Percentiles rank a stretch among this genome's conserved stretches.
Evolutionary conservation across 2,113 vertebrate genomes (phyloP).

Genomic region (Rana temporaria): DNA sequence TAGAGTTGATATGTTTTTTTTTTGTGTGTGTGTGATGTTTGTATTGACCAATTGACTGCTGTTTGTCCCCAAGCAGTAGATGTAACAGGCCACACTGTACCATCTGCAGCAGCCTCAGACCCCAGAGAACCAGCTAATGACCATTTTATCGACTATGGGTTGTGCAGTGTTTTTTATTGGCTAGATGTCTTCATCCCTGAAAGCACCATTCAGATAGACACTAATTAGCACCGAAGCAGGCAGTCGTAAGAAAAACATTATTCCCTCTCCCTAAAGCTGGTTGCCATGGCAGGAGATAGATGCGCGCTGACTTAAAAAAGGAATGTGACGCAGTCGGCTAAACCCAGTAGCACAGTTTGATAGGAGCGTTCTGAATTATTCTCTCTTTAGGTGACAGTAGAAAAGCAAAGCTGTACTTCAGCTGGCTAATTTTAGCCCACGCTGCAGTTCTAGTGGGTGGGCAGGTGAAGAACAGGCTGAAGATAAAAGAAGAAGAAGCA

Average conservation of each 20-base stretch:
- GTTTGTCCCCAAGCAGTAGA: not conserved
- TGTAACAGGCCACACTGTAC: not conserved
- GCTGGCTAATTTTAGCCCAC: constrained; percentile 20
- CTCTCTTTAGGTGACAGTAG: constrained; percentile 44
- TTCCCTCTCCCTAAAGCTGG: constrained; percentile 49
- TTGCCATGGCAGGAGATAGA: constrained; percentile 48
- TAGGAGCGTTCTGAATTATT: constrained; percentile 46
- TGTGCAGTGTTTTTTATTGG: constrained; percentile 43
- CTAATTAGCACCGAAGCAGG: constrained; percentile 50
- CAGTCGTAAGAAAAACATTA: constrained; percentile 47
- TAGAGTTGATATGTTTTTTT: not conserved
- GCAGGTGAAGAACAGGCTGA: constrained; percentile 45
- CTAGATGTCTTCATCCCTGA: constrained; percentile 39
- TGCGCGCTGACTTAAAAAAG: constrained; percentile 53
- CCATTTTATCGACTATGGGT: constrained; percentile 14
- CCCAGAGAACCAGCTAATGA: constrained; percentile 6
- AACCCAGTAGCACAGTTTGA: constrained; percentile 53
- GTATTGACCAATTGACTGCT: not conserved
- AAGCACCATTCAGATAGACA: constrained; percentile 39
- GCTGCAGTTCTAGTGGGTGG: constrained; percentile 12
- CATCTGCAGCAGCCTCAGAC: not conserved
- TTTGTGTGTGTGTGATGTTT: not conserved
- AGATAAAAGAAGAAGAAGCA: constrained; percentile 11
- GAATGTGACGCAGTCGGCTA: constrained; percentile 45
- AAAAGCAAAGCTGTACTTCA: constrained; percentile 35